A percentile compares a stretch with the other conserved stretches of the same genome.
These are phyloP conservation scores for Paratilapia polleni DNA, from an alignment of 2,113 vertebrate genomes.

Conservation along the genomic window DNA sequence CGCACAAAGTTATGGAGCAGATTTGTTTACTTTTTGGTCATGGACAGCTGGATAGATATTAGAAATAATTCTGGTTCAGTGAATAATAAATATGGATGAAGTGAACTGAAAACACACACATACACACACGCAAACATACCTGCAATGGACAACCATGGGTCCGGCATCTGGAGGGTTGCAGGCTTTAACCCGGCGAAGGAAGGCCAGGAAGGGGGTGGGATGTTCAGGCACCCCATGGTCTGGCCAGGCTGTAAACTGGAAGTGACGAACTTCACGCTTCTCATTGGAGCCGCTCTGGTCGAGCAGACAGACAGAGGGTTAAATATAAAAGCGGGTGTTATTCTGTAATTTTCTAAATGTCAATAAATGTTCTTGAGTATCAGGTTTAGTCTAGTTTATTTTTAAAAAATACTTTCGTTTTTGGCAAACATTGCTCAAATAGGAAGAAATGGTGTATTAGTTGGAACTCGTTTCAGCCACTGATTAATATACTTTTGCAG, in stretches of 20 bases:
- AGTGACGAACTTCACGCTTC: conserved; percentile 96
- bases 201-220: conserved; percentile 96
- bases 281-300: conserved; percentile 88
- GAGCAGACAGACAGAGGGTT: background rate
- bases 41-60: background rate
- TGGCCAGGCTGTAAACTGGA: conserved; percentile 99
- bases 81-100: background rate
- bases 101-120: background rate
- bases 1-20: background rate
- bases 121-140: conserved; percentile 80
- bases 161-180: conserved; percentile 98
- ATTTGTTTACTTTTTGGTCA: conserved; percentile 23
- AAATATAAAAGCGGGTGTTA: background rate
- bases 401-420: background rate
- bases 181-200: conserved; percentile 93
- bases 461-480: background rate
- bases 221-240: conserved; percentile 98
- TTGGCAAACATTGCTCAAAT: background rate
- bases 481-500: background rate
- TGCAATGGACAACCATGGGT: conserved; percentile 98
- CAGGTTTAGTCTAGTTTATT: background rate
- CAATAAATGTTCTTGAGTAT: background rate
- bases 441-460: background rate
- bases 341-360: background rate
- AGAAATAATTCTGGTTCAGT: background rate